These are phyloP conservation scores for Poliocrania exsul DNA, from an alignment of 2,797 vertebrate species.

Conservation along the genomic window DNA sequence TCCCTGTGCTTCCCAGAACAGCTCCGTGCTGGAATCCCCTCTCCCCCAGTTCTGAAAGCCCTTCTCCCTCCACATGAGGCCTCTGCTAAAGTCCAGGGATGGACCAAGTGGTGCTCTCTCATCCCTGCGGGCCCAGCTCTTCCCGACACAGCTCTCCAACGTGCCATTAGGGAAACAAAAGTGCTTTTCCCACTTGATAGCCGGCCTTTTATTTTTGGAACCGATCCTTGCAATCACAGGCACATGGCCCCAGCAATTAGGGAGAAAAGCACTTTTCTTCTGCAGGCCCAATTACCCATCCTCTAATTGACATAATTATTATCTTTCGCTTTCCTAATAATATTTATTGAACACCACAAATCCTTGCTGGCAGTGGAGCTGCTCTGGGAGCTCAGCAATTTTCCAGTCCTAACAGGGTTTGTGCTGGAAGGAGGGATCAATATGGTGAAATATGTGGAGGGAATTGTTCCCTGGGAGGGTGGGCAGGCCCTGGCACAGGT, in stretches of 20 bases:
- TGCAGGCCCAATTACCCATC: conserved; percentile 37
- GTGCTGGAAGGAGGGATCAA: conserved; percentile 14
- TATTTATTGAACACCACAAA: conserved; percentile 47
- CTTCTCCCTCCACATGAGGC: neutral
- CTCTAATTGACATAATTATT: conserved; percentile 24
- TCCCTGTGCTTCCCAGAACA: neutral
- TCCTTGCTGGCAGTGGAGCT: neutral
- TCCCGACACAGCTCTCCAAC: neutral
- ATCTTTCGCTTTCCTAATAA: conserved; percentile 53
- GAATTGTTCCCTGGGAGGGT: neutral
- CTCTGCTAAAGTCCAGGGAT: neutral
- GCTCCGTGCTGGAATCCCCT: too few relatives aligned
- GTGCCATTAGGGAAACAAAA: neutral
- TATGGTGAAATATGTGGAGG: neutral
- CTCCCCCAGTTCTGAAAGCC: too few relatives aligned
- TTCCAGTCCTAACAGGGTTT: neutral
- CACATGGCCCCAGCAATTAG: conserved; percentile 31
- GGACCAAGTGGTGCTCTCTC: too few relatives aligned
- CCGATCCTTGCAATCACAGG: neutral
- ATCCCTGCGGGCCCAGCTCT: neutral
- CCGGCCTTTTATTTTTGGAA: conserved; percentile 26
- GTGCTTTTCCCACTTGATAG: neutral
- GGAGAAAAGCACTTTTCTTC: conserved; percentile 42
- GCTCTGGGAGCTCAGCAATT: conserved; percentile 29
- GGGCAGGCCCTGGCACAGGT: neutral